Conservation (phyloP, 1,140 invertebrate species). For the Pogonognathellus flavescens region DNA sequence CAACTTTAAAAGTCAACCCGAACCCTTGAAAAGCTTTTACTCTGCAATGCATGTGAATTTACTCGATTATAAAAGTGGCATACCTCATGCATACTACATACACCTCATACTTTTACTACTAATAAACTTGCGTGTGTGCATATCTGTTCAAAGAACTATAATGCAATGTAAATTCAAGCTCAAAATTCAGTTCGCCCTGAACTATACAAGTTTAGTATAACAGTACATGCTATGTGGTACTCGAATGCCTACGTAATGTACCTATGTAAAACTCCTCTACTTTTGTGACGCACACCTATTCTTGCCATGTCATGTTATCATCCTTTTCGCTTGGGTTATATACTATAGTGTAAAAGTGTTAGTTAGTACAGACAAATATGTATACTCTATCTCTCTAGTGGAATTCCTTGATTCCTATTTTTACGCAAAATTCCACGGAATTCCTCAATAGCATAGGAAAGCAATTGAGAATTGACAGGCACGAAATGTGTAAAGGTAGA, state of each 20-base stretch:
- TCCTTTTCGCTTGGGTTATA: no score
- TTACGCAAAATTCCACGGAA: conserved; percentile 3
- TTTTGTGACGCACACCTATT: no score
- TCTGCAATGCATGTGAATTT: background rate
- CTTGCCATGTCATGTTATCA: no score
- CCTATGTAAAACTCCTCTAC: no score
- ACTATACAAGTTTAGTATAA: no score
- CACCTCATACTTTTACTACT: background rate
- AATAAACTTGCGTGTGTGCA: no score
- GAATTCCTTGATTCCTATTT: background rate
- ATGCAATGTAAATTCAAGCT: no score
- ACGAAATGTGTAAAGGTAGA: background rate
- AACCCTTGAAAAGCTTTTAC: conserved; percentile 32
- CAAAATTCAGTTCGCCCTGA: no score
- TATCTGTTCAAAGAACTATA: no score
- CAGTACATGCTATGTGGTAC: no score
- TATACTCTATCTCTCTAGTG: background rate
- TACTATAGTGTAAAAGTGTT: no score
- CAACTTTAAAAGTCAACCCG: conserved; percentile 26
- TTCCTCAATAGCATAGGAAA: background rate
- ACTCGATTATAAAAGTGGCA: background rate
- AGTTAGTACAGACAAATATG: background rate
- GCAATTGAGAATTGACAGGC: conserved; percentile 3
- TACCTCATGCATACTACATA: background rate
- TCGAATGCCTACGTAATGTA: no score